Base-by-base conservation (phyloP, 2,888 invertebrate species). In the Gymnocheta viridis region DNA sequence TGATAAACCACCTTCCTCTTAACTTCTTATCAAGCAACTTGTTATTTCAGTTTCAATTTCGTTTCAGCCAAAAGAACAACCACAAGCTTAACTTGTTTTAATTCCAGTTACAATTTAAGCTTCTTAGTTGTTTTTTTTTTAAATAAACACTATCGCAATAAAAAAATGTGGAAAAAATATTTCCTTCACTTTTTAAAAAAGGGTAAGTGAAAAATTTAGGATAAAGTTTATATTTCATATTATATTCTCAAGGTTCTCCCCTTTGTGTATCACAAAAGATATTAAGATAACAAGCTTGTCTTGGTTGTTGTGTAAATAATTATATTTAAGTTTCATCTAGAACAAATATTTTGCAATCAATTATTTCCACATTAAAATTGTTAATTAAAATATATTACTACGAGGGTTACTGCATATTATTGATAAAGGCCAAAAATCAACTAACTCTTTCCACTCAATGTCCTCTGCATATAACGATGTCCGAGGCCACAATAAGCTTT, bases 11-110 rank as follows among this genome's bases (percentile, higher is more conserved):
- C 22, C 51, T 60, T 29, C 49, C 49, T 60, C 35, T 19, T 62
- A 38, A n/a, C 29, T 41, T 10, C 54, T 60, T 22, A 41, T 29
- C 10, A 14, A 69, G 17, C 29, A 79, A 70, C 70, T 72, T 38
- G 78, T 62, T 78, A 29, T 54, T 44, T 62, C 29, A 69, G 32
- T 78, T 70, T 78, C 19, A 62, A 44, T 62, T 62, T 62, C 49
- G 5, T 67, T 67, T 67, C 14, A 49, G 17, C 17, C 35, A 54
- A 62, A 70, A 79, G 17, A 56, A 32, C 19, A 38, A 62, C 29
- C 32, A 22, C 32, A 27, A n/a, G 14, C 14, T 29, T 32, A 66
- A 54, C 17, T 35, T 64, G 22, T 29, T 27, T 58, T 9, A 49
- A 41, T 69, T 44, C 3, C n/a, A 44, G 54, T 44, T 32, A 27